phyloP scores from a whole-genome alignment of 2,113 vertebrate genomes.

The Arvicanthis niloticus region DNA sequence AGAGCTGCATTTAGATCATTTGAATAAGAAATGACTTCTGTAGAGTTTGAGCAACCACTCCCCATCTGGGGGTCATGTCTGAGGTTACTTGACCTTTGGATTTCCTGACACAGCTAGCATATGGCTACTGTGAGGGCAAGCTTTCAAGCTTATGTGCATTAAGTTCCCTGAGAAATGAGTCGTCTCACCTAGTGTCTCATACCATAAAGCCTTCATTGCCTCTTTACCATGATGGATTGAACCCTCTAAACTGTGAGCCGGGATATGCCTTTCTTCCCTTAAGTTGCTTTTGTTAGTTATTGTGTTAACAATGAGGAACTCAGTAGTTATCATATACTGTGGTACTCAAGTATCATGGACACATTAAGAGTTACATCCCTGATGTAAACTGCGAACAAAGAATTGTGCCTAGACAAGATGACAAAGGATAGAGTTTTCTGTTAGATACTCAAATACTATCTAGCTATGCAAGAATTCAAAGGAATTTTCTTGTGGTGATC shows the following conservation, averaged over 20 bases:
- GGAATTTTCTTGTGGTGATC: not conserved
- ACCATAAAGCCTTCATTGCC: not conserved
- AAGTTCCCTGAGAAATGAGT: not conserved
- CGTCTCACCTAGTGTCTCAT: no score
- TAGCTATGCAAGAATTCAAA: not conserved
- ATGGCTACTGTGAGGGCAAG: no score
- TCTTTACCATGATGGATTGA: not conserved
- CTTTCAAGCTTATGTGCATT: not conserved
- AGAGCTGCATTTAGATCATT: not conserved
- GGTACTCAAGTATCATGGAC: not conserved
- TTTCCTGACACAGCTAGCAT: rapidly evolving
- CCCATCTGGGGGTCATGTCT: not conserved
- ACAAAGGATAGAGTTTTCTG: not conserved
- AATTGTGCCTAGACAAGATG: no score
- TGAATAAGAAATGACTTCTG: not conserved
- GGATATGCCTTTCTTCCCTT: no score
- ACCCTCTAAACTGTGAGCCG: no score
- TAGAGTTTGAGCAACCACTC: not conserved
- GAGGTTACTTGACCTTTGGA: not conserved
- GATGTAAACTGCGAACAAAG: not conserved
- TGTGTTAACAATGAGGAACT: not conserved
- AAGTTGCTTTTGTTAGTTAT: not conserved
- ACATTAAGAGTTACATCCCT: no score
- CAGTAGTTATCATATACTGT: not conserved
- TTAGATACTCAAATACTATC: not conserved